Evolutionary conservation across 1,140 invertebrate genomes (phyloP), one percentile per base, ranked within the genome.

Genomic region (Saccostrea cuccullata): DNA sequence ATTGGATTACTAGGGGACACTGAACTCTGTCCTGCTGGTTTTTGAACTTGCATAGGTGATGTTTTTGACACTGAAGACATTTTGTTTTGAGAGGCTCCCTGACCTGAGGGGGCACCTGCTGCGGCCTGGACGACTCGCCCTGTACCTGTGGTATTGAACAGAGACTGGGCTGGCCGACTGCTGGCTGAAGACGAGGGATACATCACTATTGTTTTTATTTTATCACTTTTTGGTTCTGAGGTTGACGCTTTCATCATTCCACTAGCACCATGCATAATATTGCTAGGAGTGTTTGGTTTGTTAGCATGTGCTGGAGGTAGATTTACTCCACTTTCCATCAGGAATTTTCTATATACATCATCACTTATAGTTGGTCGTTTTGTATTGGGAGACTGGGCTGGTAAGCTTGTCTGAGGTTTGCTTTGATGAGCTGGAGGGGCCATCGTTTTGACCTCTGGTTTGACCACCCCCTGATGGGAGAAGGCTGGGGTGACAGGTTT

Each of bases 281-380:
- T 55, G 85, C 85, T 86, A 13, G 30, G 6, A 40, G 55, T 30
- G 55, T 60, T 60, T 26, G 84, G 30, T 23, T 60, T 64, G 55
- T 58, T 60, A 40, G 55, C 13, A 13, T 85, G 84, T 55, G 55
- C 60, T 12, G 40, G 82, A 56, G 82, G 82, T 55, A 84, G 40
- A n/a, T 84, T 17, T n/a, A 84, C 55, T 11, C 82, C 86, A 84
- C 70, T 83, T 64, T 87, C 86, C 55, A 83, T 47, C 55, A 87
- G 60, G 30, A 85, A 87, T 26, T 87, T 82, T 64, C 82, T 87
- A 58, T 87, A 87, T 17, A 87, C 86, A 36, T 87, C 86, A 11
- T 87, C 86, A 84, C 58, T 83, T 30, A 84, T 30, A 9, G 82
- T 47, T 20, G 82, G 58, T 17, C 55, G 55, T 23, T 83, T 60